Conservation (phyloP, 2,113 vertebrate species). For the Leptocoma aspasia region DNA sequence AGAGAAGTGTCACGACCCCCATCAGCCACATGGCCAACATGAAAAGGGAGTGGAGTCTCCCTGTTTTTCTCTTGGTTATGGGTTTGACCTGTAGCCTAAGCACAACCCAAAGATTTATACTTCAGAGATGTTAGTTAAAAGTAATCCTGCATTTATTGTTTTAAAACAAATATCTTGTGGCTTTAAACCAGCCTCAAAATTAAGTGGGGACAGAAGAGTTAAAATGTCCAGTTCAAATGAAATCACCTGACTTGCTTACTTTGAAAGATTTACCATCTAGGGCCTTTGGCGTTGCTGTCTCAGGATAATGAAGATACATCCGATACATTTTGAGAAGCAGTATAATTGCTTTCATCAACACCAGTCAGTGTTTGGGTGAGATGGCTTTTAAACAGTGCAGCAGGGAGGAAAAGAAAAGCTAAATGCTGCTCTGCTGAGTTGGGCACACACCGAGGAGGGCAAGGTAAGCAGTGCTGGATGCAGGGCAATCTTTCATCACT, state of each 20-base stretch:
- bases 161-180: neutral
- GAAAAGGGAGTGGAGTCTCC: neutral
- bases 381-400: neutral
- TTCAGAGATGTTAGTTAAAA: neutral
- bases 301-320: constrained; percentile 2
- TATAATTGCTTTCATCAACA: neutral
- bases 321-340: neutral
- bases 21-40: neutral
- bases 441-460: neutral
- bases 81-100: neutral
- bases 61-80: neutral
- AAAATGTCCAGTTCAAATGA: neutral
- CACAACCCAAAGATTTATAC: neutral
- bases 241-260: neutral
- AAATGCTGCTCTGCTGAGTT: neutral
- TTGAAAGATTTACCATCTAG: neutral
- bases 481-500: neutral
- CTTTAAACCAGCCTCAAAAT: neutral
- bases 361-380: neutral
- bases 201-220: neutral
- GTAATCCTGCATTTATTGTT: neutral
- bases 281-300: neutral
- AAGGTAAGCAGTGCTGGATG: neutral
- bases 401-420: neutral
- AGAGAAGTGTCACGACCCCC: neutral